Evolutionary conservation across 2,888 invertebrate genomes (phyloP).

Genomic region (Melolontha melolontha): DNA sequence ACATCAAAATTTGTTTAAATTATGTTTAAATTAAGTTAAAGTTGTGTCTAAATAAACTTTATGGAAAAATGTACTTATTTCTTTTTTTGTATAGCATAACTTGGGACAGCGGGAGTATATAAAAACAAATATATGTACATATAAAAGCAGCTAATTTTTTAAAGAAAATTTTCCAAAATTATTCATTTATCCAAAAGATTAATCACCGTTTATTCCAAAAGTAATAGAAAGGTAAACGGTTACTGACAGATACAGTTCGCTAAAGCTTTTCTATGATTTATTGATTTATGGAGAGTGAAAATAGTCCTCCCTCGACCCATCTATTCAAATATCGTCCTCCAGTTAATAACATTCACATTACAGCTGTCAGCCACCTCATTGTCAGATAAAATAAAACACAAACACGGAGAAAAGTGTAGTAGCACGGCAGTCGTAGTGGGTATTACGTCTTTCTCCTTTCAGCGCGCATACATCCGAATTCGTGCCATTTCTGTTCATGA

Average conservation of each 20-base stretch:
- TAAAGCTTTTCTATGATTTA: slow-evolving; percentile 57
- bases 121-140: no score
- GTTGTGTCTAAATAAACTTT: no score
- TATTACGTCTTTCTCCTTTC: slow-evolving; percentile 40
- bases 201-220: no score
- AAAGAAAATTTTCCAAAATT: no score
- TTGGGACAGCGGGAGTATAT: no score
- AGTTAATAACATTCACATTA: slow-evolving; percentile 59
- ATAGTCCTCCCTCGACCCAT: slow-evolving; percentile 53
- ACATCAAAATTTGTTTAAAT: no score
- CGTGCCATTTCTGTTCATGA: slow-evolving; percentile 19
- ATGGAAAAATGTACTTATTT: no score
- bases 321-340: slow-evolving; percentile 58
- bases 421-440: slow-evolving; percentile 2
- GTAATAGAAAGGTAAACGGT: slow-evolving; percentile 45
- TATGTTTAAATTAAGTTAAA: no score
- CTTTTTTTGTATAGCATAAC: no score
- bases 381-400: slow-evolving; percentile 48
- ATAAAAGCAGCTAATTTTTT: no score
- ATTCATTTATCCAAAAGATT: no score
- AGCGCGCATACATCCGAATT: slow-evolving; percentile 31
- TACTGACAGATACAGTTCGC: slow-evolving; percentile 53
- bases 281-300: slow-evolving; percentile 54
- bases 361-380: slow-evolving; percentile 56
- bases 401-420: slow-evolving; percentile 34